Evolutionary conservation across 2,113 vertebrate species (phyloP).

Genomic region (Falco punctatus): DNA sequence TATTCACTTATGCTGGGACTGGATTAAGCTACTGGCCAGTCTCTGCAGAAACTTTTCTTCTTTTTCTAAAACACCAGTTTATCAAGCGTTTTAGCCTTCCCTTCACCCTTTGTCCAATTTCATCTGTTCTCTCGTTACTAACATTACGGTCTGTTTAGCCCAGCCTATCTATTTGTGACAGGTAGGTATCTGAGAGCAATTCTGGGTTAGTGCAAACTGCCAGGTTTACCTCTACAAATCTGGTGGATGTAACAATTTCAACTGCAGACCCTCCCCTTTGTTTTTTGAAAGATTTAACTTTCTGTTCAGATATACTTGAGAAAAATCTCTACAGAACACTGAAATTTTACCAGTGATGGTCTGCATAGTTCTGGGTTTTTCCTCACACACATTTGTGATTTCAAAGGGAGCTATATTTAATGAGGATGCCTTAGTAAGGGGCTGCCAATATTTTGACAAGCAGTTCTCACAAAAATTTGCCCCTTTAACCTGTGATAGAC

Average conservation of each 20-base stretch:
- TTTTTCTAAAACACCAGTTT: neutral
- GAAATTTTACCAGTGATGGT: neutral
- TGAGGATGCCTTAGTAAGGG: neutral
- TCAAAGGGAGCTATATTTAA: neutral
- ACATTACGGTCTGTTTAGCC: neutral
- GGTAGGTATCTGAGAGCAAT: neutral
- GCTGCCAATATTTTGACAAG: neutral
- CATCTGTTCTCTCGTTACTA: neutral
- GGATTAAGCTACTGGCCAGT: neutral
- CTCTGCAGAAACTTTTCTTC: neutral
- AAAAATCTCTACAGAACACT: neutral
- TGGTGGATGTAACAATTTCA: neutral
- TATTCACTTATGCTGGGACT: neutral
- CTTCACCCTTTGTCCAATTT: neutral
- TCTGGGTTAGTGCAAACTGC: neutral
- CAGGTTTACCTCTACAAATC: neutral
- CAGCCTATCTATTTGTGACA: neutral
- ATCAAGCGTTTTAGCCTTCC: neutral
- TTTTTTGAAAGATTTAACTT: neutral
- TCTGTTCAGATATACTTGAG: neutral
- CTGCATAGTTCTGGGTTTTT: neutral
- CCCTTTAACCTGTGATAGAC: neutral
- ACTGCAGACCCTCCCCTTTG: neutral
- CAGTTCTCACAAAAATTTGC: neutral
- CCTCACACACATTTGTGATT: neutral